Evolutionary conservation across 2,797 vertebrate species (phyloP).

Genomic region (Mormyrops attenuatus): DNA sequence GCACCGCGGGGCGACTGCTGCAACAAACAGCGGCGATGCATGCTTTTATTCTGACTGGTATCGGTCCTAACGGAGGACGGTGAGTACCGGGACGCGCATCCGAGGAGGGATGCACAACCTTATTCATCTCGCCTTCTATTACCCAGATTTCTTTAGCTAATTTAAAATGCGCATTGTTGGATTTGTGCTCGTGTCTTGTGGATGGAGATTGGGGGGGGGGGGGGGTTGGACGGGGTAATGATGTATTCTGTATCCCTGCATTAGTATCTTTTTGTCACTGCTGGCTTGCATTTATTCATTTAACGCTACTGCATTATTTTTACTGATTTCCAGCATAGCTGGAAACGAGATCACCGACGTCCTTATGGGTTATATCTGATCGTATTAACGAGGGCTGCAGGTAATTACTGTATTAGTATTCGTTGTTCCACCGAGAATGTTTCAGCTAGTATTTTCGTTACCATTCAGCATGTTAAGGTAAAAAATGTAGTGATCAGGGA

Average conservation of each 20-base stretch:
- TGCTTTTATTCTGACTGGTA: constrained; percentile 1
- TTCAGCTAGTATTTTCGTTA: neutral
- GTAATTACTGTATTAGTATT: neutral
- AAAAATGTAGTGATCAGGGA: neutral
- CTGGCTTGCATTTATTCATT: neutral
- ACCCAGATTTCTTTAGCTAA: neutral
- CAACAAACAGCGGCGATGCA: constrained; percentile 4
- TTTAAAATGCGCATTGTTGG: neutral
- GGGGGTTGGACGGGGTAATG: neutral
- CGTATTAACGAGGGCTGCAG: neutral
- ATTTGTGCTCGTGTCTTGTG: neutral
- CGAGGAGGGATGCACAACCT: neutral
- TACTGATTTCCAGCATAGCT: neutral
- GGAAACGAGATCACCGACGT: neutral
- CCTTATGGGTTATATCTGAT: neutral
- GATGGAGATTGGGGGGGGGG: neutral
- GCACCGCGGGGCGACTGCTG: neutral
- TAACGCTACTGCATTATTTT: neutral
- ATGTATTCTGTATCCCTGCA: neutral
- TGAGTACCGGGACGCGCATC: constrained; percentile 6
- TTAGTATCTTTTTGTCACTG: neutral
- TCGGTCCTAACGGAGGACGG: constrained; percentile 20
- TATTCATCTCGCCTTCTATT: neutral
- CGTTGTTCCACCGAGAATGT: neutral
- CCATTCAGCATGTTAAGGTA: neutral